phyloP scores from a whole-genome alignment of 1,140 invertebrate genomes.

The Probaryconus sp. region DNA sequence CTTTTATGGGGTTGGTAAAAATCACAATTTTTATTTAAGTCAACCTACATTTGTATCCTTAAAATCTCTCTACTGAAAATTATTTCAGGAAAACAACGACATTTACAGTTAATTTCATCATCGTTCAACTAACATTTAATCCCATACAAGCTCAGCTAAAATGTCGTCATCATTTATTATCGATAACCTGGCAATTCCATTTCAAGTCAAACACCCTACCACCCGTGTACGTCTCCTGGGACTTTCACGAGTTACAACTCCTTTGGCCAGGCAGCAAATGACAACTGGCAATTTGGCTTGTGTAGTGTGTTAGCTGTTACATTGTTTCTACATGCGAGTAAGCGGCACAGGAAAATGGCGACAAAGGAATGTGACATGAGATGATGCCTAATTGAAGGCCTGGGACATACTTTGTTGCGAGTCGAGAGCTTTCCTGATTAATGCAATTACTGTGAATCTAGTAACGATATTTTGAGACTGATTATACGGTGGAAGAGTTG shows the following conservation, averaged over 20 bases:
- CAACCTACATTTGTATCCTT: too few relatives aligned
- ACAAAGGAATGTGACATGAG: slow-evolving; percentile 51
- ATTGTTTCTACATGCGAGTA: slow-evolving; percentile 32
- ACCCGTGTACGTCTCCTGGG: slow-evolving; percentile 5
- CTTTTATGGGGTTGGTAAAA: too few relatives aligned
- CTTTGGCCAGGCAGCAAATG: slow-evolving; percentile 32
- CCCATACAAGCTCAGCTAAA: too few relatives aligned
- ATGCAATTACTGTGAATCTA: slow-evolving; percentile 26
- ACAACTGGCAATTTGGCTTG: slow-evolving; percentile 42
- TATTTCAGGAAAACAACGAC: too few relatives aligned
- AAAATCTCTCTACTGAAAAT: too few relatives aligned
- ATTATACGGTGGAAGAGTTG: slow-evolving; percentile 20
- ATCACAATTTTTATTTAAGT: too few relatives aligned
- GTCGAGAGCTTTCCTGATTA: slow-evolving; percentile 15
- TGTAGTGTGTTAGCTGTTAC: slow-evolving; percentile 23
- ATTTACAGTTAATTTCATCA: slow-evolving; percentile 13
- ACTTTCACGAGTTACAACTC: slow-evolving; percentile 5
- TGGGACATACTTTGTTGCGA: slow-evolving; percentile 27
- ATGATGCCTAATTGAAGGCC: slow-evolving; percentile 43
- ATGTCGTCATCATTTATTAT: slow-evolving; percentile 23
- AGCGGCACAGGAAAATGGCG: slow-evolving; percentile 43
- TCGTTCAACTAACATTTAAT: slow-evolving; percentile 2
- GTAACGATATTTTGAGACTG: slow-evolving; percentile 28
- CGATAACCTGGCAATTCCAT: slow-evolving; percentile 23
- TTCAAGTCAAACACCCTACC: background rate